Percentiles rank a stretch among this genome's conserved stretches.
Conservation (phyloP, 2,113 vertebrate genomes). For the Lamprologus sp. region DNA sequence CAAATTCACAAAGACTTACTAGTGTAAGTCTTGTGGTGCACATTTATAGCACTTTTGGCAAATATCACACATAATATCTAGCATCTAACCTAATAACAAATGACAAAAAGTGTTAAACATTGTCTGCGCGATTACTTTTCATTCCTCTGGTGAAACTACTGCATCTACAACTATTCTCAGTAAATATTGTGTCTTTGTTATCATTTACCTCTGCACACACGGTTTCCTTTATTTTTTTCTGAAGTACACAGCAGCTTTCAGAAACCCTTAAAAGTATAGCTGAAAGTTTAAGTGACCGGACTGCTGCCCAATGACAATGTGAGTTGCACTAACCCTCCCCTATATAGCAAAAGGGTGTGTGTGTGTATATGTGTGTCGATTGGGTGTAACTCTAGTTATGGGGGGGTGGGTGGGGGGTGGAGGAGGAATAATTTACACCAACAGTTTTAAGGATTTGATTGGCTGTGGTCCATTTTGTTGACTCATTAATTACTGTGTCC, state of each 20-base stretch:
- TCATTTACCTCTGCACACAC: background rate
- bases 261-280: background rate
- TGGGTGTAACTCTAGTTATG: background rate
- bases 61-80: background rate
- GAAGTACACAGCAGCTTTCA: background rate
- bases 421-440: background rate
- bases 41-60: background rate
- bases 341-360: background rate
- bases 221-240: background rate
- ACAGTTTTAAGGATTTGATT: background rate
- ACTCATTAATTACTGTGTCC: background rate
- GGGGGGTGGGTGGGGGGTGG: background rate
- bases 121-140: background rate
- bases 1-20: background rate
- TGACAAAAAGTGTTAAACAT: background rate
- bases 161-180: background rate
- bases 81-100: background rate
- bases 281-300: background rate
- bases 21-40: background rate
- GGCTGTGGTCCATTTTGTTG: background rate
- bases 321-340: background rate
- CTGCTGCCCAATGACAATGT: background rate
- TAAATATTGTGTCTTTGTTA: background rate
- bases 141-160: background rate
- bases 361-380: accelerated